Evolutionary conservation across 2,888 invertebrate species (phyloP), one percentile per base, ranked within the genome.

Genomic region (Marasmarcha lunaedactyla): DNA sequence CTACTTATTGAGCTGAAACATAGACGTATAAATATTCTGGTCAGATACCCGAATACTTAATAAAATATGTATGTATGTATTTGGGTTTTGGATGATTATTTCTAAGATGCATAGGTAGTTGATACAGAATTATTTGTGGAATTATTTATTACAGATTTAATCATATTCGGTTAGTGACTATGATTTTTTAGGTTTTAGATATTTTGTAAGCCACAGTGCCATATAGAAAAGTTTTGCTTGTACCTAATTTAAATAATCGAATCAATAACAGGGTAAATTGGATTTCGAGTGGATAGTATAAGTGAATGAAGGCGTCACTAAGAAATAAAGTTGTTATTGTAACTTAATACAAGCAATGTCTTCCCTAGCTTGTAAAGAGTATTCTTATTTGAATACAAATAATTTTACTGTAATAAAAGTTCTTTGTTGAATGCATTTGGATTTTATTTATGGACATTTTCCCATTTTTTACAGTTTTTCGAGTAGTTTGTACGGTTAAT

Each of bases 131-230:
- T 20, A 20, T 20, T n/a, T 20, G 7, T 20, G 20, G 3, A 20
- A 20, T 20, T n/a, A 7, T 30, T 30, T 30, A 30, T 30, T 9
- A 7, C 30, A 30, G n/a, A 30, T 30, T 9, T 4, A 7, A 3
- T n/a, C 11, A 3, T 30, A 7, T 30, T 30, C 10, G 2, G 9
- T 7, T 30, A 7, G 30, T 30, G 30, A 30, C 30, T 30, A 30
- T 30, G 30, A 7, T 30, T 30, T 30, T 30, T 11, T 30, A 11
- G 30, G 30, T 30, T 30, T 2, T n/a, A 30, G 11, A 7, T 30
- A 30, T 9, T 30, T 30, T n/a, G 11, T 30, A 57, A 55, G 58
- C 67, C 70, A 70, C 69, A 65, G 63, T 64, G 64, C 63, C 66
- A 56, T 56, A 48, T 46, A 43, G 44, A 38, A 15, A 27, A 40